Evolutionary conservation across 2,888 invertebrate species (phyloP), one percentile per base, ranked within the genome.

Genomic region (Orthonevra nobilis): DNA sequence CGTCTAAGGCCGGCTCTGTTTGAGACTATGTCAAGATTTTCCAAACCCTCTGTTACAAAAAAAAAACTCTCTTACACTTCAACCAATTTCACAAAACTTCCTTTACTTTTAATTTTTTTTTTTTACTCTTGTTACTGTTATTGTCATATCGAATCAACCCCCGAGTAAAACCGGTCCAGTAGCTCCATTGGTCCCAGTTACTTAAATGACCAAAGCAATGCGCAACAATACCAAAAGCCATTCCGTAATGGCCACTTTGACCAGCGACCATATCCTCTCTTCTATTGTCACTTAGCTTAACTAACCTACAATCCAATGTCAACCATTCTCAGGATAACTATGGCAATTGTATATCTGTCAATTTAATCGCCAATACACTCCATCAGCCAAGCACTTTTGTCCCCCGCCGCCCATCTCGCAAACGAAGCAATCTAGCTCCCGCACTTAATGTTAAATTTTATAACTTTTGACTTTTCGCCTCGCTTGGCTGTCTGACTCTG

Each of bases 321-420:
- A 60, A 54, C 66, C 30, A 63, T 63, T 15, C 46, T n/a, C 38
- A 32, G 38, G 40, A 61, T 61, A 75, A 63, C 50, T 46, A 69
- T 63, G 63, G 61, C 75, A 69, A 75, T 75, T 75, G 75, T 69
- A 75, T 75, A 50, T 46, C 63, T 69, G 75, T 75, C 75, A 75
- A 69, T 56, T 75, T 63, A 75, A 69, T 63, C 69, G 75, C 61
- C 50, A 69, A 15, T 12, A 58, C 63, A 60, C 52, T 26, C 32
- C 15, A 23, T 28, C 23, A 4, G 5, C 23, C n/a, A n/a, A 26
- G 5, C 23, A 50, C 28, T 19, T 14, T 46, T 38, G 10, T 36
- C 10, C 26, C 26, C 44, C 52, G 58, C 23, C 7, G 56, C 32
- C 68, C 44, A 36, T n/a, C n/a, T n/a, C n/a, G n/a, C n/a, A n/a